Evolutionary conservation across 2,113 vertebrate species (phyloP).

Genomic region (Chitala chitala): DNA sequence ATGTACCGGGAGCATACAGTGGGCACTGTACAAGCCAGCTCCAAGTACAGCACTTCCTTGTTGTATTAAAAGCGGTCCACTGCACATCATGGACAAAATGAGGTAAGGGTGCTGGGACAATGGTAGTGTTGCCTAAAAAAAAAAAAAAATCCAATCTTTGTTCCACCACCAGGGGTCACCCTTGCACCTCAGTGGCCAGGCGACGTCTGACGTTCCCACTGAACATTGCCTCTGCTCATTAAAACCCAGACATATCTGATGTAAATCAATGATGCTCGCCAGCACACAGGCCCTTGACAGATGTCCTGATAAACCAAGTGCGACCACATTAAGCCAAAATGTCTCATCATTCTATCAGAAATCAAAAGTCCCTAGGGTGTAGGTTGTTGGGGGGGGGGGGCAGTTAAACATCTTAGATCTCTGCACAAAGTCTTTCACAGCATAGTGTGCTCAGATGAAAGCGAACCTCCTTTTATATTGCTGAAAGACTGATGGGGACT

Average conservation of each 20-base stretch:
- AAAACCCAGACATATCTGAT: conserved; percentile 13
- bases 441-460: background rate
- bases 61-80: too few relatives aligned
- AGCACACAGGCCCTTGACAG: conserved; percentile 24
- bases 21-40: too few relatives aligned
- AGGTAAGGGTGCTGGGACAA: too few relatives aligned
- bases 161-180: conserved; percentile 24
- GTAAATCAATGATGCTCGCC: conserved; percentile 3
- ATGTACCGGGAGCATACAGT: too few relatives aligned
- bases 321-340: conserved; percentile 18
- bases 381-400: background rate
- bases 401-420: conserved; percentile 6
- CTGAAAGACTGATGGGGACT: background rate
- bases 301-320: conserved; percentile 27
- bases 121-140: too few relatives aligned
- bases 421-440: background rate
- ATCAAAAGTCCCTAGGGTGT: conserved; percentile 16
- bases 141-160: background rate
- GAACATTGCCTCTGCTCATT: conserved; percentile 9
- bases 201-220: conserved; percentile 13
- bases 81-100: too few relatives aligned
- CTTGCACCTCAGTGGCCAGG: conserved; percentile 11
- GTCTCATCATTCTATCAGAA: conserved; percentile 12
- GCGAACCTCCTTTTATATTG: background rate
- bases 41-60: too few relatives aligned